phyloP scores from a whole-genome alignment of 2,888 invertebrate genomes.

The Halictus quadricinctus region DNA sequence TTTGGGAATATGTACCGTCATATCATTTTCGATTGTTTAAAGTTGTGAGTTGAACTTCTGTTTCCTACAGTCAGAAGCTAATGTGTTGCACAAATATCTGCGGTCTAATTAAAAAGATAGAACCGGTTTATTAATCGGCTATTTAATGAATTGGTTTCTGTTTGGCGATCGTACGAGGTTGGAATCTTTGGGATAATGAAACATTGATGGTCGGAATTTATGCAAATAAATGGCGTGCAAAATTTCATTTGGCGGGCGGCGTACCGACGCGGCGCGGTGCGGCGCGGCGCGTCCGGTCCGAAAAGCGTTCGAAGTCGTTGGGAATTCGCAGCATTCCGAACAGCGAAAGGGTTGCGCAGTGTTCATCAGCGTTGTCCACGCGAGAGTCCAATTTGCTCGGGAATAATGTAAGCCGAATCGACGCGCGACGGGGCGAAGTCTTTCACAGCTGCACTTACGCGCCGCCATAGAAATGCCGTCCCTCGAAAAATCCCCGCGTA shows the following conservation, averaged over 20 bases:
- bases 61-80: background rate
- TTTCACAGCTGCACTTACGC: constrained; percentile 49
- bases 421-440: constrained; percentile 30
- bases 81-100: background rate
- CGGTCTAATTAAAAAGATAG: background rate
- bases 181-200: background rate
- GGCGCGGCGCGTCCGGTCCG: background rate
- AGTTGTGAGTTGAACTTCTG: background rate
- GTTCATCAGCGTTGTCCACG: constrained; percentile 36
- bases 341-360: background rate
- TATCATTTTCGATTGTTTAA: background rate
- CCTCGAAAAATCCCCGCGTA: constrained; percentile 58
- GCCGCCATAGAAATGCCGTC: constrained; percentile 55
- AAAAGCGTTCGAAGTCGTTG: constrained; percentile 7
- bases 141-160: background rate
- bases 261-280: background rate
- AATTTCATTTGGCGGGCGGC: background rate
- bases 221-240: background rate
- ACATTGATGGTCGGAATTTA: background rate
- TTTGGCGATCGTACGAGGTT: background rate
- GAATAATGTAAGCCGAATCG: constrained; percentile 54
- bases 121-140: background rate
- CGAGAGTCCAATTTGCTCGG: constrained; percentile 51
- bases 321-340: constrained; percentile 6
- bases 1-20: no score